These are phyloP conservation scores for Apis cerana DNA, from an alignment of 1,140 invertebrate genomes.

Conservation along the genomic window DNA sequence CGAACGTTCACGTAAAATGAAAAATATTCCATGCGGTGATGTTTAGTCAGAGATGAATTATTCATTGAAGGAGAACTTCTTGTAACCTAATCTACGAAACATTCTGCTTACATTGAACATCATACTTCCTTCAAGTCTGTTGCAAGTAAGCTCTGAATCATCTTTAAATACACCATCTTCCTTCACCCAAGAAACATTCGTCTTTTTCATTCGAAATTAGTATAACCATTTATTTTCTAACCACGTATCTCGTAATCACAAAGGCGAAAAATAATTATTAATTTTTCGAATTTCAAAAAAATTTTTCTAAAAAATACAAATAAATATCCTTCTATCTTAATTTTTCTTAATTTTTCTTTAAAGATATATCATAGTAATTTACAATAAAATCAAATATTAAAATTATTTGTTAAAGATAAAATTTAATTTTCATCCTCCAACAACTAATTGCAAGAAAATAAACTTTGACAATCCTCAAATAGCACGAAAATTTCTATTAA, in stretches of 20 bases:
- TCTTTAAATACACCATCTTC: not conserved
- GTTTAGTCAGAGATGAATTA: conserved; percentile 3
- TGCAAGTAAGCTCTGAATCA: not conserved
- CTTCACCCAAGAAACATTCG: not conserved
- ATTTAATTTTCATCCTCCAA: too few relatives aligned
- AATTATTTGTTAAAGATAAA: too few relatives aligned
- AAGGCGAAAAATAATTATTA: not conserved
- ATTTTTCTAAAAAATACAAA: too few relatives aligned
- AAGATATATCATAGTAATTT: too few relatives aligned
- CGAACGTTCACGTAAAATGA: not conserved
- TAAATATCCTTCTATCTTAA: too few relatives aligned
- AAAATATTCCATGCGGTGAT: not conserved
- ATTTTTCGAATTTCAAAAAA: not conserved
- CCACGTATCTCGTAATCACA: not conserved
- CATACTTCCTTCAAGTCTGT: not conserved
- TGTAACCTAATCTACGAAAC: not conserved
- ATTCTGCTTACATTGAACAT: not conserved
- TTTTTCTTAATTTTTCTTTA: too few relatives aligned
- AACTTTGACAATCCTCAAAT: too few relatives aligned
- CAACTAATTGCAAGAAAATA: too few relatives aligned
- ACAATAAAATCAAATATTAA: too few relatives aligned
- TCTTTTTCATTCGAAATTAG: not conserved
- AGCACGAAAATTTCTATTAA: not conserved
- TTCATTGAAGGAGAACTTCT: not conserved
- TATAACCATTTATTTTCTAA: not conserved